Evolutionary conservation across 2,888 invertebrate genomes (phyloP), one percentile per base, ranked within the genome.

Genomic region (Eulithis prunata): DNA sequence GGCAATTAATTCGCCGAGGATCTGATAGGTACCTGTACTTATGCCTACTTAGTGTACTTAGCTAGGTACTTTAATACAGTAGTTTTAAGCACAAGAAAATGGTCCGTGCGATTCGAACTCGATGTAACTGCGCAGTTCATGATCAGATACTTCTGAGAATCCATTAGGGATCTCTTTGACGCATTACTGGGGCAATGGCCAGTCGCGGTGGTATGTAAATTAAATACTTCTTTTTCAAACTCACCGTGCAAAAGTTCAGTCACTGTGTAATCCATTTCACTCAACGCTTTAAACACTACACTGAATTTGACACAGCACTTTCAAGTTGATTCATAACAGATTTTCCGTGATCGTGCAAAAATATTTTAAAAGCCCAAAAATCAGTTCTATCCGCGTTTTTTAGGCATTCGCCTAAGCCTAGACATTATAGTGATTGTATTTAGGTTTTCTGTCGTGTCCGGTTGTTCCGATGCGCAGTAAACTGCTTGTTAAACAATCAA

Each of bases 111-210:
- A 21, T 21, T 76, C 78, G 75, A 75, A 78, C 75, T 78, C 77
- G 72, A 52, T 81, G 77, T 83, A 86, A 90, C 88, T 90, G 88
- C 89, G 90, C 88, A 89, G 81, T 88, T 87, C 81, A 83, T 69
- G 72, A 72, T 73, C 80, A 71, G 78, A 79, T 78, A 82, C 83
- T 88, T 86, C 85, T 79, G 81, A 76, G 87, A 88, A 88, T 82
- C 83, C 83, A 86, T 86, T 86, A 87, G 80, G 79, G 78, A 79
- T 83, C 85, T 88, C 86, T 85, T 87, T 85, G 86, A 84, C 83
- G 85, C 81, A 80, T 82, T 75, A 78, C 81, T 81, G 77, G 78
- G 59, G 78, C 78, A 77, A 81, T 76, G 38, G 77, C 74, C 76
- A 74, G 74, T 78, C 71, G 63, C 71, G 72, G 75, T 76, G 75